These are phyloP conservation scores for Leptinotarsa peninsularis DNA, from an alignment of 2,888 invertebrate species.

Conservation along the genomic window DNA sequence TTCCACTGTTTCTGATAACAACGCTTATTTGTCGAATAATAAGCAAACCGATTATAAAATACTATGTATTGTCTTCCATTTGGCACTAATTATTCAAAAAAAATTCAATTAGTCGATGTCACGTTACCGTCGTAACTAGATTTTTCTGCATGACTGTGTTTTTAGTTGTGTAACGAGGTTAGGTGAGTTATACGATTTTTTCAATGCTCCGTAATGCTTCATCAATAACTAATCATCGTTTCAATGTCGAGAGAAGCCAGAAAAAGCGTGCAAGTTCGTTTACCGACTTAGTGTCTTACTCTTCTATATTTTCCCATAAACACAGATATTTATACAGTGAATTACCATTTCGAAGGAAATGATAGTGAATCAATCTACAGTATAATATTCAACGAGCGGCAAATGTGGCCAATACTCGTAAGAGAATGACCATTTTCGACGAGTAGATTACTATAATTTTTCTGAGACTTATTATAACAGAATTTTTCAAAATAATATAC, in stretches of 20 bases:
- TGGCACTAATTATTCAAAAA: background rate
- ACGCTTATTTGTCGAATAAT: background rate
- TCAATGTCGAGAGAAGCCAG: constrained; percentile 17
- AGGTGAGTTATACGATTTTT: background rate
- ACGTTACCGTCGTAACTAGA: background rate
- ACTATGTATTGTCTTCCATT: background rate
- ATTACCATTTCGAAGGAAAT: too few species aligned
- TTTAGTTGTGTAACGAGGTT: constrained; percentile 12
- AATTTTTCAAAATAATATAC: too few species aligned
- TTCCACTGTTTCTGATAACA: background rate
- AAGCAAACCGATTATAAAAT: background rate
- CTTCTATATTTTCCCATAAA: too few species aligned
- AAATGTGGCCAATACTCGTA: too few species aligned
- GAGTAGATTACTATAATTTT: too few species aligned
- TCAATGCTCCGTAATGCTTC: background rate
- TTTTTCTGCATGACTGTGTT: constrained; percentile 11
- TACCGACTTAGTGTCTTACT: background rate
- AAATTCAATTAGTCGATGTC: background rate
- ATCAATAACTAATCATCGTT: background rate
- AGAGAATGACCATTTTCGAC: too few species aligned
- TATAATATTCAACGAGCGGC: too few species aligned
- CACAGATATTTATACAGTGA: too few species aligned
- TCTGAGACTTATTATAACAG: too few species aligned
- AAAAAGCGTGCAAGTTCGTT: constrained; percentile 3
- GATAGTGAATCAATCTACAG: too few species aligned